Conservation (phyloP, 2,113 vertebrate species). For the Notothenia coriiceps region DNA sequence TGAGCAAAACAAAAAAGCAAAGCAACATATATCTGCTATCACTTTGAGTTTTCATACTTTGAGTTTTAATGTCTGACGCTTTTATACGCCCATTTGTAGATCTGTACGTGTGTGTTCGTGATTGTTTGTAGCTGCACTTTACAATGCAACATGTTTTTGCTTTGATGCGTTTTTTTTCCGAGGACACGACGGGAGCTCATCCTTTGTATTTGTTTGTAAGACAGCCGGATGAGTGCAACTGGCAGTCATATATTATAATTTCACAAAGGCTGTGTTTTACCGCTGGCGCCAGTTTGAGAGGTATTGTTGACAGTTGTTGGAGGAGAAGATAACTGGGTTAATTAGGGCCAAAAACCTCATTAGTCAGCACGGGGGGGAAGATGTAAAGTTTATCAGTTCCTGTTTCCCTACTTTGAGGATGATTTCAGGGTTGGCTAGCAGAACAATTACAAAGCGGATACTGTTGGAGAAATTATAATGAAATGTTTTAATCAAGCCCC, state of each 20-base stretch:
- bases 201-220: constrained; percentile 67
- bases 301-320: constrained; percentile 80
- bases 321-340: constrained; percentile 81
- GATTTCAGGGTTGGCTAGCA: constrained; percentile 77
- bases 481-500: constrained; percentile 73
- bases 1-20: not conserved
- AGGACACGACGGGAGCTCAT: constrained; percentile 52
- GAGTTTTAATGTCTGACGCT: constrained; percentile 5
- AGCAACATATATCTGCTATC: not conserved
- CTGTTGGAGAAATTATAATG: constrained; percentile 70
- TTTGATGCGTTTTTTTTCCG: constrained; percentile 64
- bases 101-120: constrained; percentile 26
- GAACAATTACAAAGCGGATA: constrained; percentile 76
- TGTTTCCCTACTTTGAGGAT: constrained; percentile 76
- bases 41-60: no score
- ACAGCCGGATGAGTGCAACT: constrained; percentile 75
- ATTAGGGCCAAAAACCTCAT: constrained; percentile 83
- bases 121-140: constrained; percentile 5
- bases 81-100: constrained; percentile 34
- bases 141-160: constrained; percentile 26
- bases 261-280: constrained; percentile 71
- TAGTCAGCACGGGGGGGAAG: constrained; percentile 78
- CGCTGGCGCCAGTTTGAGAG: constrained; percentile 65
- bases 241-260: constrained; percentile 72
- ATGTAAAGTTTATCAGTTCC: constrained; percentile 81